Conservation (phyloP, 1,140 invertebrate species). For the Monomorium pharaonis region DNA sequence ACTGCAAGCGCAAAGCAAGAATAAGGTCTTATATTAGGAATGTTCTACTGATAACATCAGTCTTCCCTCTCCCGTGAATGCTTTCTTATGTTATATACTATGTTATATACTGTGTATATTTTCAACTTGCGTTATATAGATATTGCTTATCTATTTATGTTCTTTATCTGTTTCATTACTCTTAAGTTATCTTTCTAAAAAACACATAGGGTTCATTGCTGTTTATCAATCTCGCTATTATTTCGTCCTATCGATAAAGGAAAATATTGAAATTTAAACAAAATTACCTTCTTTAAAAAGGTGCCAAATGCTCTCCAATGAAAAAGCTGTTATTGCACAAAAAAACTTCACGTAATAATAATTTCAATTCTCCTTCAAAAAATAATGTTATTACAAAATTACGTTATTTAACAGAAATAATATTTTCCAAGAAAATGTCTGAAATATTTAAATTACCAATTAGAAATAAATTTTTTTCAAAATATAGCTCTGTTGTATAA, state of each 20-base stretch:
- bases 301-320: no score
- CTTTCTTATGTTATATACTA: neutral
- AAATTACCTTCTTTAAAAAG: no score
- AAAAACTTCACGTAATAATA: no score
- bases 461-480: no score
- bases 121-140: neutral
- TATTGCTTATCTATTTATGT: slow-evolving; percentile 47
- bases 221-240: neutral
- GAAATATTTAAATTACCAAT: no score
- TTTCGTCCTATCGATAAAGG: neutral
- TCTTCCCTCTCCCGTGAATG: neutral
- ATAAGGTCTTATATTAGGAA: neutral
- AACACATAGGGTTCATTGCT: neutral
- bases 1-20: neutral
- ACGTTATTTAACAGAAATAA: no score
- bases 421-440: no score
- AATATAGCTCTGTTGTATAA: no score
- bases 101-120: neutral
- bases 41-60: neutral
- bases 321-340: no score
- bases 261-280: neutral
- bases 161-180: slow-evolving; percentile 5
- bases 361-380: no score
- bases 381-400: no score
- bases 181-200: neutral